A percentile compares a stretch with the other conserved stretches of the same genome.
Evolutionary conservation across 1,140 invertebrate genomes (phyloP).

Genomic region (Aporrectodea caliginosa): DNA sequence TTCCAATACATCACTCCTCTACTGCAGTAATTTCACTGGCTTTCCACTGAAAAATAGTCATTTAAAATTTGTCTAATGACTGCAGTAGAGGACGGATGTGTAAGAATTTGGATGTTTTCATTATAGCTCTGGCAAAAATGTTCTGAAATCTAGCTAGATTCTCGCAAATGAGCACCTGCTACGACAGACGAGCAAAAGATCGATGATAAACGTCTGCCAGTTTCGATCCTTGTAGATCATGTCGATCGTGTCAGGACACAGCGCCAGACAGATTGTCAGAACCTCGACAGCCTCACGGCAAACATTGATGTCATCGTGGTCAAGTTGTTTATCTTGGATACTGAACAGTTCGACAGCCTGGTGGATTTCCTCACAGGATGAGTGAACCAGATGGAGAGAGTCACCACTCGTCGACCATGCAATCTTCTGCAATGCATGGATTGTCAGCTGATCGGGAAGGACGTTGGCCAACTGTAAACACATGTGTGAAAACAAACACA

Average conservation of each 20-base stretch:
- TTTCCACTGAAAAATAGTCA: too few relatives aligned
- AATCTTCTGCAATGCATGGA: constrained; percentile 60
- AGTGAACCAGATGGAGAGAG: constrained; percentile 65
- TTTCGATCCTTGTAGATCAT: constrained; percentile 68
- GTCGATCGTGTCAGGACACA: constrained; percentile 77
- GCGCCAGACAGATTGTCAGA: constrained; percentile 78
- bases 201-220: constrained; percentile 83
- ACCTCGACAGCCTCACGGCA: constrained; percentile 90
- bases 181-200: constrained; percentile 72
- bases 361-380: constrained; percentile 66
- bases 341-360: constrained; percentile 51
- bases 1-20: too few relatives aligned
- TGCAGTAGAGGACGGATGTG: too few relatives aligned
- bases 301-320: constrained; percentile 60
- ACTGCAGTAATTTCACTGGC: too few relatives aligned
- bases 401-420: constrained; percentile 74
- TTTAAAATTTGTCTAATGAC: too few relatives aligned
- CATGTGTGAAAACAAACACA: not conserved
- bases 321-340: constrained; percentile 26
- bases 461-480: constrained; percentile 43
- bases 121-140: too few relatives aligned
- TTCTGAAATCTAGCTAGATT: too few relatives aligned
- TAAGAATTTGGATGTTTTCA: too few relatives aligned
- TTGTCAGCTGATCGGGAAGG: constrained; percentile 46
- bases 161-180: constrained; percentile 54